phyloP scores from a whole-genome alignment of 1,140 invertebrate genomes.

The Olivierus martensii region DNA sequence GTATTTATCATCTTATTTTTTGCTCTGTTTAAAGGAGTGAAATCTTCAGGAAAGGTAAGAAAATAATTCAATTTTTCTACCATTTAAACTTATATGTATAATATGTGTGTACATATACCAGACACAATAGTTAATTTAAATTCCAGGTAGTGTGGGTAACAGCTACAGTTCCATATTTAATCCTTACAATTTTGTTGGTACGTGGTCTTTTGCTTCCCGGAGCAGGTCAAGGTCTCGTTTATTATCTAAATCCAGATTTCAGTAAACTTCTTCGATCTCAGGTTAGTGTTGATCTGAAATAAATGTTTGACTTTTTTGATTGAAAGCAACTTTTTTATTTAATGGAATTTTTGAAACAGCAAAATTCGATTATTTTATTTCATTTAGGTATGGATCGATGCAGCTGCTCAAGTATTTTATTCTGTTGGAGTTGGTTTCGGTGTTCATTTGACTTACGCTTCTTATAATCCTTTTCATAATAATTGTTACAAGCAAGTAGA shows the following conservation, averaged over 20 bases:
- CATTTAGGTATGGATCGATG: constrained; percentile 75
- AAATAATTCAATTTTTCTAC: not conserved
- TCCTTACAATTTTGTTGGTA: constrained; percentile 53
- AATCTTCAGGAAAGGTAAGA: constrained; percentile 36
- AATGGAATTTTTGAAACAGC: too few relatives aligned
- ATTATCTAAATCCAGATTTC: constrained; percentile 34
- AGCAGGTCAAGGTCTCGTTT: constrained; percentile 32
- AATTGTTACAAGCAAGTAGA: constrained; percentile 55
- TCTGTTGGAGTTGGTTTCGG: constrained; percentile 84
- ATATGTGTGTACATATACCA: not conserved
- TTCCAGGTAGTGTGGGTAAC: constrained; percentile 61
- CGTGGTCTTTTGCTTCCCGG: constrained; percentile 47
- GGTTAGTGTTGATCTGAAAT: constrained; percentile 19
- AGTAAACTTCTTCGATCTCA: constrained; percentile 29
- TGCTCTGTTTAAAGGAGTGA: constrained; percentile 41
- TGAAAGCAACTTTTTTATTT: not conserved
- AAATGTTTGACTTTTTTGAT: not conserved
- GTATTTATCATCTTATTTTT: constrained; percentile 38
- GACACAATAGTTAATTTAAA: too few relatives aligned
- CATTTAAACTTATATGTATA: not conserved
- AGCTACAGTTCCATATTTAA: constrained; percentile 61
- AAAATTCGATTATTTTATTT: not conserved
- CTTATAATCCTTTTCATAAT: constrained; percentile 75
- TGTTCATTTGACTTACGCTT: constrained; percentile 72
- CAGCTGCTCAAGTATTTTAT: constrained; percentile 73